These are phyloP conservation scores for Cosmopolites sordidus DNA, from an alignment of 2,888 invertebrate genomes.

Conservation along the genomic window DNA sequence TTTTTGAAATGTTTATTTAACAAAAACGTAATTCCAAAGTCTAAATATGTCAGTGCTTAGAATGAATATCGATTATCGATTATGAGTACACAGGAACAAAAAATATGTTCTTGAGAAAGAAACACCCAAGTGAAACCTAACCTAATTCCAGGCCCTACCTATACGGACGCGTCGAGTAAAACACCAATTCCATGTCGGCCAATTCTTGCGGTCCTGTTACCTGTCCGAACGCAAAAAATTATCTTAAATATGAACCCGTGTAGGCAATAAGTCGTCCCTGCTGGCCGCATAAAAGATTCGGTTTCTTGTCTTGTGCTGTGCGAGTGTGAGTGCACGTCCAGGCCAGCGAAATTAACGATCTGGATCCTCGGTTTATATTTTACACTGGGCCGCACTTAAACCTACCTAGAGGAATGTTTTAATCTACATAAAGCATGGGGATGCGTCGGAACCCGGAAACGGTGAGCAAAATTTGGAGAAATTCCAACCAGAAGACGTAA, in stretches of 20 bases:
- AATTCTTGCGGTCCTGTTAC: background rate
- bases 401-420: background rate
- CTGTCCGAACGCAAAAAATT: background rate
- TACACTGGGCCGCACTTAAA: background rate
- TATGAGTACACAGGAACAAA: too few relatives aligned
- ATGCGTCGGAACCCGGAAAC: too few relatives aligned
- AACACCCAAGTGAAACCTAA: background rate
- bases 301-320: background rate
- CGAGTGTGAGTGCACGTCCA: background rate
- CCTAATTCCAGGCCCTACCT: background rate
- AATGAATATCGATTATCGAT: too few relatives aligned
- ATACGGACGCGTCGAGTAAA: background rate
- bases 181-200: background rate
- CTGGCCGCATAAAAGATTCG: background rate
- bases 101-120: too few relatives aligned
- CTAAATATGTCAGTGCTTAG: too few relatives aligned
- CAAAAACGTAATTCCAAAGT: too few relatives aligned
- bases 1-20: too few relatives aligned
- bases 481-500: too few relatives aligned
- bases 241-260: slow-evolving; percentile 2
- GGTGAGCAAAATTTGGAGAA: too few relatives aligned
- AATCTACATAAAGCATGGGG: background rate
- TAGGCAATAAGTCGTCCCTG: background rate
- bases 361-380: background rate
- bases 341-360: background rate